Base-by-base conservation (phyloP, 2,113 vertebrate genomes). In the Fukomys damarensis region DNA sequence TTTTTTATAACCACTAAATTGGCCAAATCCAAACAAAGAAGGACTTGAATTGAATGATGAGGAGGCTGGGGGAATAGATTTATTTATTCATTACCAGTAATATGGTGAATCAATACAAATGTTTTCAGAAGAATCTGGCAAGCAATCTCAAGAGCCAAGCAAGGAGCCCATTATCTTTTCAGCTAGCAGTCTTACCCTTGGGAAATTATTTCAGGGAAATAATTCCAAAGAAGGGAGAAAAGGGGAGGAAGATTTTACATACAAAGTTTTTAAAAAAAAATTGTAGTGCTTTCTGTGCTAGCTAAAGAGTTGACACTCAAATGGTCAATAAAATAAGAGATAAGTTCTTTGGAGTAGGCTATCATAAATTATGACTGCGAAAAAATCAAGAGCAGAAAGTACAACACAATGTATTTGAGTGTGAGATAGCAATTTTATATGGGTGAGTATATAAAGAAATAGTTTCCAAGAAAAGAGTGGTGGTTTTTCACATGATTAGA, bases 151-250 rank as follows among this genome's bases (percentile, higher is more conserved):
- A 83, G 61, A 80, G 35, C 28, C 22, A 35, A 58, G 79, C 43
- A 59, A 91, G 91, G 35, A 77, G 2, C 14, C 41, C 43, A 66
- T 74, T 52, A 83, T 56, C 30, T 49, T 93, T 86, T 79, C 41
- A 79, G 63, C 3, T 1, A 76, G 38, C 14, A 88, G 32, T 89
- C 83, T 94, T 82, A 46, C 26, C 83, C 81, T 49, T 94, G 66
- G 77, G 43, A 94, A 95, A 94, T 93, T 81, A 93, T 82, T 91
- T 95, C 54, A 84, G 84, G 63, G 89, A 92, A 96, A 91, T 85
- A 76, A 91, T 85, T 95, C 79, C 83, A 89, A 95, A 38, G 13
- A 85, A 94, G 43, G 35, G 32, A 22, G 28, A 94, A 85, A 30
- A 14, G 26, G 19, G 10, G n/a, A 89, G n/a, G 84, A 82, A 74